These are phyloP conservation scores for Drosophila orena DNA, from an alignment of 1,140 invertebrate species.

Conservation along the genomic window DNA sequence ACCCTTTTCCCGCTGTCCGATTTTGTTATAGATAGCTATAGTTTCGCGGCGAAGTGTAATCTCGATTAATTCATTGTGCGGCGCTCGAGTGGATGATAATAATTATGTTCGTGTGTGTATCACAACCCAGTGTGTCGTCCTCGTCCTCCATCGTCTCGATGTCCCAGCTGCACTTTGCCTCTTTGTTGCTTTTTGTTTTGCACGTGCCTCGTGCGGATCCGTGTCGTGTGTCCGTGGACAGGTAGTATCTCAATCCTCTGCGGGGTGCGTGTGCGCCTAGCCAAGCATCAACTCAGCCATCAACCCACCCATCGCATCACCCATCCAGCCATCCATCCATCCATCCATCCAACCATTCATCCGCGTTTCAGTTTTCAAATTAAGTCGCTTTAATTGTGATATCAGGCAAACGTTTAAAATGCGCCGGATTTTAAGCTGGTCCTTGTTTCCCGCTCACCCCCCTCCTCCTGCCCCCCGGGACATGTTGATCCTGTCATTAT, in stretches of 20 bases:
- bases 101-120: constrained; percentile 71
- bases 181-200: constrained; percentile 63
- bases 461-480: neutral
- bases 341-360: constrained; percentile 5
- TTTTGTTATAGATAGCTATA: constrained; percentile 43
- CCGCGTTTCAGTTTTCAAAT: constrained; percentile 74
- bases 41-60: constrained; percentile 75
- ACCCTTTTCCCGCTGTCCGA: constrained; percentile 25
- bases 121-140: constrained; percentile 21
- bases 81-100: constrained; percentile 83
- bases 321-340: constrained; percentile 1
- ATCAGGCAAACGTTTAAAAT: constrained; percentile 80
- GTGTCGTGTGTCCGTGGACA: constrained; percentile 48
- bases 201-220: constrained; percentile 63
- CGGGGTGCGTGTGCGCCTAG: constrained; percentile 47
- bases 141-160: neutral
- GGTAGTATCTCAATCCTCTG: constrained; percentile 55
- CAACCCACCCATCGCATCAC: neutral
- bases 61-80: constrained; percentile 79
- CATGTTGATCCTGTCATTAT: constrained; percentile 79
- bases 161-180: constrained; percentile 77
- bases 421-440: constrained; percentile 62
- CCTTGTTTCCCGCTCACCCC: constrained; percentile 18
- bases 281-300: neutral
- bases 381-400: constrained; percentile 84